Evolutionary conservation across 2,113 vertebrate genomes (phyloP).

Genomic region (Myotis yumanensis): DNA sequence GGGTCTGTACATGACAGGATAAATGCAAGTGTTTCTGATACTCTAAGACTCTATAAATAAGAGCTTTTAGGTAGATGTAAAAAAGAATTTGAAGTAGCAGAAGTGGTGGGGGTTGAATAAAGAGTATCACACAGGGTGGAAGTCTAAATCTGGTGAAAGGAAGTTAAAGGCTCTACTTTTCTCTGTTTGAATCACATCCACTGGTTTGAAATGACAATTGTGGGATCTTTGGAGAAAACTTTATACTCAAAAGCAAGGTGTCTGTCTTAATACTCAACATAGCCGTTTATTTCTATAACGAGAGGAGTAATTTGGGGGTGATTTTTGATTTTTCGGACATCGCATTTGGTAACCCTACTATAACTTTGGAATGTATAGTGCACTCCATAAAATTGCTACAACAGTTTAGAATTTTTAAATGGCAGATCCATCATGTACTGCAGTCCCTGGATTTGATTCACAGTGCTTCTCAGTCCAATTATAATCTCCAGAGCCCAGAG

Average conservation of each 20-base stretch:
- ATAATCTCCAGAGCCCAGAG: slow-evolving; percentile 31
- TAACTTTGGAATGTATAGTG: slow-evolving; percentile 8
- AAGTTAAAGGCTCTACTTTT: neutral
- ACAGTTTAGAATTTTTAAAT: neutral
- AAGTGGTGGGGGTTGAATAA: neutral
- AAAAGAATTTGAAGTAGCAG: neutral
- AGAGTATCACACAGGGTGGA: neutral
- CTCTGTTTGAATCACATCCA: neutral
- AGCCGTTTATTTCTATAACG: slow-evolving; percentile 47
- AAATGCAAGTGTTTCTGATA: neutral
- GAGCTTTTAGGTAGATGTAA: neutral
- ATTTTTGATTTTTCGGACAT: slow-evolving; percentile 19
- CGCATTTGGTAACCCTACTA: neutral
- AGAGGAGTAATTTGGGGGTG: slow-evolving; percentile 9
- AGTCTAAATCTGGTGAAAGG: slow-evolving; percentile 23
- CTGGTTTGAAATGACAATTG: slow-evolving; percentile 41
- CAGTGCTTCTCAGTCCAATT: neutral
- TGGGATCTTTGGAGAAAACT: neutral
- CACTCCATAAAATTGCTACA: neutral
- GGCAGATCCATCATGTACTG: neutral
- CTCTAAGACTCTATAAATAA: slow-evolving; percentile 22
- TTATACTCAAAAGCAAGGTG: slow-evolving; percentile 1
- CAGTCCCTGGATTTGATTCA: slow-evolving; percentile 26
- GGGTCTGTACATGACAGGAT: neutral
- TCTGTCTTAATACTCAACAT: slow-evolving; percentile 4